Evolutionary conservation across 2,113 vertebrate genomes (phyloP).

Genomic region (Phrynocephalus versicolor): DNA sequence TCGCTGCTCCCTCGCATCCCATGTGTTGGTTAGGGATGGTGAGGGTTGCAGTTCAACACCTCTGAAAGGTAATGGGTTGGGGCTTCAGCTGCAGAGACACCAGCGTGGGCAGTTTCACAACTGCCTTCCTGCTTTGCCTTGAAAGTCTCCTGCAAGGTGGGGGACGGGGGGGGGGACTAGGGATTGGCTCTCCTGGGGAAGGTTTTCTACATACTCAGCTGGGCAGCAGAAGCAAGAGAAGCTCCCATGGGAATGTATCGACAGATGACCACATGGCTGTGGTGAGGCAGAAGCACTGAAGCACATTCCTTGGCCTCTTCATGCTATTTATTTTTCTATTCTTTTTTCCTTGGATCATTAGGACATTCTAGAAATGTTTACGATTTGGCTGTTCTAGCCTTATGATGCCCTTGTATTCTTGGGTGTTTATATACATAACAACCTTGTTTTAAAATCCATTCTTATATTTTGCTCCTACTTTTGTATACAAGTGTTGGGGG

Average conservation of each 20-base stretch:
- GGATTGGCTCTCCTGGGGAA: neutral
- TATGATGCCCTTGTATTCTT: constrained; percentile 41
- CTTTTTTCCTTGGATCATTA: constrained; percentile 18
- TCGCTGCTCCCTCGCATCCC: too few species aligned
- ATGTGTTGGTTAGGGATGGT: too few species aligned
- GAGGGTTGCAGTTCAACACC: neutral
- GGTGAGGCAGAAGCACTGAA: neutral
- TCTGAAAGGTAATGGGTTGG: neutral
- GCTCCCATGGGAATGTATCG: neutral
- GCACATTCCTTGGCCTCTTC: neutral
- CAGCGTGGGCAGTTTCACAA: neutral
- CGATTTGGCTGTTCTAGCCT: neutral
- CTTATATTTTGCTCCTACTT: constrained; percentile 28
- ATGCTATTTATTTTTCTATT: neutral
- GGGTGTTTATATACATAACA: constrained; percentile 40
- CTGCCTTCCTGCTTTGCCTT: neutral
- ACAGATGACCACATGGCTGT: neutral
- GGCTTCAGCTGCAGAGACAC: neutral
- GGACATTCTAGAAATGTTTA: constrained; percentile 23
- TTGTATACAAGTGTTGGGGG: constrained; percentile 44
- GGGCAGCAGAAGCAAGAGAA: neutral
- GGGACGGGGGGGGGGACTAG: too few species aligned
- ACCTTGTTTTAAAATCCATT: constrained; percentile 63
- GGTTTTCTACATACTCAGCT: neutral
- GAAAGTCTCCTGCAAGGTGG: neutral